Base-by-base conservation (phyloP, 2,888 invertebrate species). In the Villa cingulata region DNA sequence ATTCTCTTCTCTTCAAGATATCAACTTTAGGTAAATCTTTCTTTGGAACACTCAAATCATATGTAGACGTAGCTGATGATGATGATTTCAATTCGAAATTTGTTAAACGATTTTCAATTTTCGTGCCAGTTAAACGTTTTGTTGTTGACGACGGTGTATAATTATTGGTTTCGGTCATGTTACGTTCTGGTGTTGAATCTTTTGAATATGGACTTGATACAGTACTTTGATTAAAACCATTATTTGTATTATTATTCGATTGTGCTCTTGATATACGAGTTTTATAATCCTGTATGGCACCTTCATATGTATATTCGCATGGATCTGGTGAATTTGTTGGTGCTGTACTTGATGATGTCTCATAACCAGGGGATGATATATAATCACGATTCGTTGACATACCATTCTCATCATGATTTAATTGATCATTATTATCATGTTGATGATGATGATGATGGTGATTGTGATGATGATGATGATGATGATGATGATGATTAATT, bases 231-330 rank as follows among this genome's bases (percentile, higher is more conserved):
- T 12, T 32, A 9, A 37, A 27, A 16, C 41, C 37, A 6, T 4
- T 23, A n/a, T 46, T 46, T 16, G 34, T 42, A 29, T 44, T 46
- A 18, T 53, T 50, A 6, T 38, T 39, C 20, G 51, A 37, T 42
- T 50, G 50, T 29, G 76, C 75, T 58, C 75, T 73, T 37, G 78
- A 77, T 57, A 81, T 85, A 56, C 86, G 75, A 45, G 85, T 83
- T 57, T 87, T 83, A 68, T 89, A 89, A 56, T 85, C 83, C 62
- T 88, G 83, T 57, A 88, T 88, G 57, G 88, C 87, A 57, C 86
- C 82, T 67, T 89, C 88, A 65, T 87, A 89, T 0, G 87, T 87
- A 66, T 87, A 88, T 64, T 87, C 86, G 59, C 84, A 78, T 32
- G 78, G 78, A 65, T 81, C 80, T 2, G 81, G 78, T 40, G 82